Base-by-base conservation (phyloP, 2,888 invertebrate species). In the Chesias legatella region DNA sequence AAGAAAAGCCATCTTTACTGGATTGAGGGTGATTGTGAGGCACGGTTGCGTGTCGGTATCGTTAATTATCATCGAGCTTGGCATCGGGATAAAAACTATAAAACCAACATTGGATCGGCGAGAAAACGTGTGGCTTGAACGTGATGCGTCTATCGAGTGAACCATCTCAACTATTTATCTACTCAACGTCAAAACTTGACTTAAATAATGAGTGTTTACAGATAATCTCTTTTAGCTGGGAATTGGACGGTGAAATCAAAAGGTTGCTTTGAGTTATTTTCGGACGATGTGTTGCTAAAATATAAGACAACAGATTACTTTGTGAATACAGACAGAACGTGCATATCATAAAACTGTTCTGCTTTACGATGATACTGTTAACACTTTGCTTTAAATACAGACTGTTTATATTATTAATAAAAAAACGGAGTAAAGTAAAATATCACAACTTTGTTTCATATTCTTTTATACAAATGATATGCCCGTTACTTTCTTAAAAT, bases 131-230 rank as follows among this genome's bases (percentile, higher is more conserved):
- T 28, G 27, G 34, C 35, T 23, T n/a, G 27, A 46, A 33, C 30
- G 47, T 41, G 51, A 51, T 53, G 49, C 44, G 33, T 33, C 27
- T 7, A 43, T 25, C 26, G 11, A 24, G 9, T 33, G 28, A 6
- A 29, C 35, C 30, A 51, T 55, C 46, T 52, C 33, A 48, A 45
- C 47, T 43, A 27, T 35, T 45, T 37, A 34, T 47, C 22, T 34
- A 24, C 30, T 38, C 23, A 45, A 45, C 48, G 41, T 48, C 51
- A 45, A 51, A 53, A 27, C 29, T 29, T 45, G 40, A 50, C 34
- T 39, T 43, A 36, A 43, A 44, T 40, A 42, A 39, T 43, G 48
- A 11, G 33, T 37, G 28, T 34, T 17, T 29, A 10, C 29, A 17
- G 30, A 34, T 34, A 11, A 21, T 5, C 20, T n/a, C n/a, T n/a